Evolutionary conservation across 2,797 vertebrate species (phyloP).

Genomic region (Phoxinus dragarum): DNA sequence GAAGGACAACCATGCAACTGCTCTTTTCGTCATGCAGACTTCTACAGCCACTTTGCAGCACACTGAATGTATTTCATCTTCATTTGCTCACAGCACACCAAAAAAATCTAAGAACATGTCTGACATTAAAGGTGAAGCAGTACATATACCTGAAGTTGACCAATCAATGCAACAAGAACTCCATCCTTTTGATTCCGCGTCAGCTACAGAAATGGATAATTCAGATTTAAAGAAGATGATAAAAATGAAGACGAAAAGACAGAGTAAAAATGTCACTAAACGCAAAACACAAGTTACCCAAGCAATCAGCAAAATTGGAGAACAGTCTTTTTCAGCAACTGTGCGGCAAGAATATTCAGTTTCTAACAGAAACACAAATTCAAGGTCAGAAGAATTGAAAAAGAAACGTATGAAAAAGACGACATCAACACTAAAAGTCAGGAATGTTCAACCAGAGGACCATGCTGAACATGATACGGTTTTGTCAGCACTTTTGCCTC

Average conservation of each 20-base stretch:
- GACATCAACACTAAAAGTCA: not conserved
- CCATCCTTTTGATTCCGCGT: not conserved
- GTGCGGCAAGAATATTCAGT: not conserved
- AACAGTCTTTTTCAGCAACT: slow-evolving; percentile 6
- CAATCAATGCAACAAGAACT: slow-evolving; percentile 14
- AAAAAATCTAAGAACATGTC: slow-evolving; percentile 10
- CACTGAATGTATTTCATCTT: not conserved
- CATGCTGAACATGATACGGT: not conserved
- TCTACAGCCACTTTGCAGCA: not conserved
- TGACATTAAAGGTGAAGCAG: not conserved
- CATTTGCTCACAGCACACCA: slow-evolving; percentile 7
- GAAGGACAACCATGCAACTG: not conserved
- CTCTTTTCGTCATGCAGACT: slow-evolving; percentile 3
- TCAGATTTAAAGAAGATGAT: not conserved
- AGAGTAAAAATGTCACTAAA: not conserved
- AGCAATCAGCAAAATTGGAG: not conserved
- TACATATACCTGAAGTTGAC: not conserved
- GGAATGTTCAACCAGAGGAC: not conserved
- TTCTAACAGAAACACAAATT: not conserved
- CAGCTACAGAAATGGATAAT: not conserved
- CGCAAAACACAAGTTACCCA: not conserved
- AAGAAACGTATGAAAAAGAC: slow-evolving; percentile 21
- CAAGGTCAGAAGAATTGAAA: not conserved
- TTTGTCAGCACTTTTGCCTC: not conserved
- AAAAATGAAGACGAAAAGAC: not conserved